Conservation (phyloP, 1,140 invertebrate genomes). For the Caerostris darwini region DNA sequence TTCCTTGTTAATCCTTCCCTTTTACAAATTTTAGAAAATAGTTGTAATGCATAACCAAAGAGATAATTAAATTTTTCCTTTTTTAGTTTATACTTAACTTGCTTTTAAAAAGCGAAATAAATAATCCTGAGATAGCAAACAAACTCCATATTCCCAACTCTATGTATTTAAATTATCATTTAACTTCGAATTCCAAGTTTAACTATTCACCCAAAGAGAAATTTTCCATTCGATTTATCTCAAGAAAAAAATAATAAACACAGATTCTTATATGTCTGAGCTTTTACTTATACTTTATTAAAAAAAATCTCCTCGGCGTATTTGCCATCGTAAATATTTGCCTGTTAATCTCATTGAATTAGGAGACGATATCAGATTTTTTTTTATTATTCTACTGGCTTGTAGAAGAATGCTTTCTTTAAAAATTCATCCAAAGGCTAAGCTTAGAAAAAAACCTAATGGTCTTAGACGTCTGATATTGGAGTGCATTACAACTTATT, state of each 20-base stretch:
- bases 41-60: no score
- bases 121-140: no score
- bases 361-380: background rate
- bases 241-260: background rate
- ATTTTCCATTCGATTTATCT: background rate
- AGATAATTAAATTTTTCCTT: no score
- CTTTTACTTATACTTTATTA: background rate
- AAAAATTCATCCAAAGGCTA: slow-evolving; percentile 3
- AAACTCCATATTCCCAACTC: background rate
- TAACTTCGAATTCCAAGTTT: background rate
- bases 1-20: no score
- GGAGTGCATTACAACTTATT: slow-evolving; percentile 44
- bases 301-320: background rate
- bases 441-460: background rate
- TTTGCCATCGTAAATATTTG: slow-evolving; percentile 52
- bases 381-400: background rate
- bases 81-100: no score
- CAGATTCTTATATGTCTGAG: background rate
- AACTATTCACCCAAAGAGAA: background rate
- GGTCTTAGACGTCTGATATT: background rate
- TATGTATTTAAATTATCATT: background rate
- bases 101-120: no score
- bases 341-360: slow-evolving; percentile 36
- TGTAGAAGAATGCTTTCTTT: background rate
- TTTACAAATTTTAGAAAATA: no score